A percentile compares a stretch with the other conserved stretches of the same genome.
These are phyloP conservation scores for Netelia inedita DNA, from an alignment of 2,888 invertebrate genomes.

Conservation along the genomic window DNA sequence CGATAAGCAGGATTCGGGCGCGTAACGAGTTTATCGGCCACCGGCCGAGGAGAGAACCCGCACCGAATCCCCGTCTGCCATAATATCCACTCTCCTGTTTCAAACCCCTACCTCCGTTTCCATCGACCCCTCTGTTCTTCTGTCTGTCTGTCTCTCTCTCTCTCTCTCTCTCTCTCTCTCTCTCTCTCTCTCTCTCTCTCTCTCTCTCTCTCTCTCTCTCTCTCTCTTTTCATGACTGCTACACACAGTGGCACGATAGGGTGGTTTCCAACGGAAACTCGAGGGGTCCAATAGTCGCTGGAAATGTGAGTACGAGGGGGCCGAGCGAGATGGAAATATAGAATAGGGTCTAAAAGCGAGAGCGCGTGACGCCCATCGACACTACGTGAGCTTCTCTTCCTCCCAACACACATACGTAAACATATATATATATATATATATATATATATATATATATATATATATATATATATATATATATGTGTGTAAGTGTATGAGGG, in stretches of 20 bases:
- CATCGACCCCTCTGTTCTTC: constrained; percentile 11
- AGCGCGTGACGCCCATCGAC: constrained; percentile 63
- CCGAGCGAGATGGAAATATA: constrained; percentile 38
- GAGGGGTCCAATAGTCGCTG: constrained; percentile 38
- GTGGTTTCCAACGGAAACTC: constrained; percentile 51
- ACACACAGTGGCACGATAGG: constrained; percentile 25
- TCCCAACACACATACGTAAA: background rate
- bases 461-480: background rate
- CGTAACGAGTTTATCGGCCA: constrained; percentile 83
- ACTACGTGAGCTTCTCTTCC: constrained; percentile 29
- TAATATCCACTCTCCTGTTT: constrained; percentile 52
- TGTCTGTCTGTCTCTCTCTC: constrained; percentile 9
- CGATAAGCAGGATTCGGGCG: constrained; percentile 82
- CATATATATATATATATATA: background rate
- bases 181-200: constrained; percentile 18
- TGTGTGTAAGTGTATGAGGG: background rate
- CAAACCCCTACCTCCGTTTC: background rate
- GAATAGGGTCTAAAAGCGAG: constrained; percentile 46
- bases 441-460: background rate
- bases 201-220: constrained; percentile 16
- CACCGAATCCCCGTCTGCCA: constrained; percentile 40
- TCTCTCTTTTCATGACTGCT: constrained; percentile 11
- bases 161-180: constrained; percentile 19
- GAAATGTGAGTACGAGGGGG: background rate
- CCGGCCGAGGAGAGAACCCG: constrained; percentile 53